Evolutionary conservation across 2,113 vertebrate species (phyloP), one percentile per base, ranked within the genome.

Genomic region (Oncorhynchus gorbuscha): DNA sequence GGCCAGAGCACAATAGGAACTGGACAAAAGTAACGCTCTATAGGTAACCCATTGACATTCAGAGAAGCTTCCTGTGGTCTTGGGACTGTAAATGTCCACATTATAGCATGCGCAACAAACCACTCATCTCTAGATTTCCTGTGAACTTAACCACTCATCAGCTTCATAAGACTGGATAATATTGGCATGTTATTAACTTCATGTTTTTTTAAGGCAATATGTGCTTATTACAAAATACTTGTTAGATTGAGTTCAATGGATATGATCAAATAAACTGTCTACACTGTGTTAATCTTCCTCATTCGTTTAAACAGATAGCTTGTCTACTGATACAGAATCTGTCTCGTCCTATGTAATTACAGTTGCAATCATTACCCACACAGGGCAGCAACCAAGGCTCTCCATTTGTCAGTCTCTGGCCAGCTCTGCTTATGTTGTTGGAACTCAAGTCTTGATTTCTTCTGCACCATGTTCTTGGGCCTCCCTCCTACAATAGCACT

Each of bases 221-320:
- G 89, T 91, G 94, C 93, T 95, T 87, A 90, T 91, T 93, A 82
- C 81, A 81, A 80, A 91, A 35, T 92, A 93, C 91, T 89, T 84
- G 89, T 45, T 45, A 39, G 39, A 39, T 39, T 45, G 51, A 92
- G 95, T 95, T 45, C 92, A 45, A 11, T 88, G 90, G 89, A 93
- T 95, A 94, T 93, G 94, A 95, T 89, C 90, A 94, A 99, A 99
- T 97, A 98, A 98, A 99, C 89, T 94, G 96, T 97, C 97, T 97
- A 96, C 96, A 95, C 92, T 70, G 72, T 83, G 71, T 81, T 74
- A 30, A 18, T 22, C 5, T 3, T 65, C 13, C 5, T 11, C 24
- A 67, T 67, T 11, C 0, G 11, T 13, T 67, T 5, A n/a, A n/a
- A 7, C 61, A 64, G 61, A 22, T 5, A 39, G 8, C 8, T 9